A percentile compares a stretch with the other conserved stretches of the same genome.
phyloP scores from a whole-genome alignment of 2,888 invertebrate species.

The Apodemia hepburni region DNA sequence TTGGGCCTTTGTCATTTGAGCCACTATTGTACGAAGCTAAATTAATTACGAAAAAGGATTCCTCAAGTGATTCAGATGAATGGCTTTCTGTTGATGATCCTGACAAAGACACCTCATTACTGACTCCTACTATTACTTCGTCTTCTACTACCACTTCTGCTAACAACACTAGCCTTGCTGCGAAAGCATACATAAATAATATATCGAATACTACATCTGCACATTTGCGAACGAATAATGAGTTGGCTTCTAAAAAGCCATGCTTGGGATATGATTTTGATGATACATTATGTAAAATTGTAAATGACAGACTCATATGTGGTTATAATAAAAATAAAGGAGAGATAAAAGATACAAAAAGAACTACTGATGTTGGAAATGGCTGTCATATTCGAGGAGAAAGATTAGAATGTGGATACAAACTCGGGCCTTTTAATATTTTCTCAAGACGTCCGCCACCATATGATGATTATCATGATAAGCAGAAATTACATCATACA shows the following conservation, averaged over 20 bases:
- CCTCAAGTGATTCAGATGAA: slow-evolving; percentile 13
- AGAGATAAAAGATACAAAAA: slow-evolving; percentile 22
- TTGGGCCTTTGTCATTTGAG: slow-evolving; percentile 41
- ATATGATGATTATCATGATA: slow-evolving; percentile 16
- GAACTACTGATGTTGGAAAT: slow-evolving; percentile 41
- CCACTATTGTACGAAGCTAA: slow-evolving; percentile 40
- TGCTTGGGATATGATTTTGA: slow-evolving; percentile 50
- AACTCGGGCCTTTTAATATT: slow-evolving; percentile 32
- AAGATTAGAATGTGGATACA: slow-evolving; percentile 65
- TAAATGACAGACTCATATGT: slow-evolving; percentile 52
- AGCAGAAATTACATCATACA: not conserved
- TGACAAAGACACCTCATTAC: not conserved
- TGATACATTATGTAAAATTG: slow-evolving; percentile 44
- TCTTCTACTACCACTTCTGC: too few species aligned
- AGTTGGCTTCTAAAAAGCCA: slow-evolving; percentile 19
- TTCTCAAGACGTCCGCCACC: slow-evolving; percentile 33
- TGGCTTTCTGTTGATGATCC: not conserved
- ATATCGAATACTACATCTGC: not conserved
- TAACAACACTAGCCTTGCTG: too few species aligned
- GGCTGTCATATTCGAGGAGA: slow-evolving; percentile 49
- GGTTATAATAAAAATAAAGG: slow-evolving; percentile 59
- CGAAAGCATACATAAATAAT: not conserved
- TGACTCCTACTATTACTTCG: too few species aligned
- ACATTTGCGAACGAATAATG: not conserved
- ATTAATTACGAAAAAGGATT: slow-evolving; percentile 21